phyloP scores from a whole-genome alignment of 2,113 vertebrate species.

The pig (Sus scrofa) region T2T-Sscrofa CM000816.6:94773501-94774000 shows the following conservation, averaged over 20 bases:
- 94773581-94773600: not conserved
- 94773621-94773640: not conserved
- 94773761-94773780: not conserved
- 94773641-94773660: not conserved
- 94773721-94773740: not conserved
- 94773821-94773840: not conserved
- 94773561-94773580: not conserved
- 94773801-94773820: not conserved
- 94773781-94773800: not conserved
- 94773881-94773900: not conserved
- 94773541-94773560: not conserved
- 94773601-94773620: not conserved
- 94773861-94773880: not conserved
- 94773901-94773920: not conserved
- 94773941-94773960: not conserved
- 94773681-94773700: not conserved
- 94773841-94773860: not conserved
- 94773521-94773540: not conserved
- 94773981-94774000: slow-evolving; percentile 41
- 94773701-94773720: slow-evolving; percentile 32
- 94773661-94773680: not conserved
- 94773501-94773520: not conserved
- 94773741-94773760: not conserved
- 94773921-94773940: not conserved
- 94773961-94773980: not conserved